Conservation (phyloP, 2,888 invertebrate species). For the Ecliptopera silaceata region DNA sequence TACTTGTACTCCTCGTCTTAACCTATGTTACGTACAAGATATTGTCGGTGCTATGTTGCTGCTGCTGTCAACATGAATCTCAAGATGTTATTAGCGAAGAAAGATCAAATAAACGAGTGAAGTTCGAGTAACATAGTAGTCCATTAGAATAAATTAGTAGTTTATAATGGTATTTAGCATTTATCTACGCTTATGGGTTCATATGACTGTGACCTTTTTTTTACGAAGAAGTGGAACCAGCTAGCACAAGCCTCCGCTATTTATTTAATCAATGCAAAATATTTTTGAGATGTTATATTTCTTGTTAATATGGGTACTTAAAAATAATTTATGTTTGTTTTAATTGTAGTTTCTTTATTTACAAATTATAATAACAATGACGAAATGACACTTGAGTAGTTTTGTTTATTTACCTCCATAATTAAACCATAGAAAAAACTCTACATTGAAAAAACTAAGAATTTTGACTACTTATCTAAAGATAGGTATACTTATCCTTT, state of each 20-base stretch:
- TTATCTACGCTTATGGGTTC: neutral
- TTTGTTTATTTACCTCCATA: neutral
- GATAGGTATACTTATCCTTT: no score
- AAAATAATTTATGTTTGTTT: neutral
- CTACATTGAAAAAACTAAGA: no score
- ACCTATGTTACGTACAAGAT: slow-evolving; percentile 61
- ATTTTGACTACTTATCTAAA: no score
- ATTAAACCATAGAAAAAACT: no score
- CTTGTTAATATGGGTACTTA: neutral
- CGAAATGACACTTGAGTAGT: no score
- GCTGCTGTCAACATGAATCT: slow-evolving; percentile 56
- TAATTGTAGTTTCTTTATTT: no score
- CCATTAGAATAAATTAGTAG: neutral
- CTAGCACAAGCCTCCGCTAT: no score
- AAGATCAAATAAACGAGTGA: slow-evolving; percentile 66
- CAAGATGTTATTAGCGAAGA: slow-evolving; percentile 49
- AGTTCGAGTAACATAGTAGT: slow-evolving; percentile 72
- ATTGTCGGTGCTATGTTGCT: slow-evolving; percentile 62
- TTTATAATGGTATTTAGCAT: no score
- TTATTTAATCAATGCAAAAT: neutral
- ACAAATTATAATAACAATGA: no score
- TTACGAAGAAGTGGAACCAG: no score
- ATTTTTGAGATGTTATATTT: neutral
- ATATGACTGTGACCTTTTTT: neutral
- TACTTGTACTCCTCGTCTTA: slow-evolving; percentile 61